Conservation (phyloP, 1,140 invertebrate genomes). For the Argopecten irradians region DNA sequence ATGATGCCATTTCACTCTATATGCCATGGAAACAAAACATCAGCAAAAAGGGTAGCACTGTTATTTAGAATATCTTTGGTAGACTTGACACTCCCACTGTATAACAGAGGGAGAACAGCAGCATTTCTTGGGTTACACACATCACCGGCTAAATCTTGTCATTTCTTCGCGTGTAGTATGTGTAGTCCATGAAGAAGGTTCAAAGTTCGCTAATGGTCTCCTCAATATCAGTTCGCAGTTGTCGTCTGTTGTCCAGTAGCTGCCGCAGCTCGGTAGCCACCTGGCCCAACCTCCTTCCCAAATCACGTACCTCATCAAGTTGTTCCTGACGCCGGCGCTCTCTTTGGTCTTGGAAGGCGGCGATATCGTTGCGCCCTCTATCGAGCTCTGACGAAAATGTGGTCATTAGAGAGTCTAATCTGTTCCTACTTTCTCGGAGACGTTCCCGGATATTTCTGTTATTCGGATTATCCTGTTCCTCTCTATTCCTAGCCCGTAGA, state of each 20-base stretch:
- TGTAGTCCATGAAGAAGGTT: not conserved
- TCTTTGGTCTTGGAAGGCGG: conserved; percentile 64
- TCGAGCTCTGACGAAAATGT: conserved; percentile 65
- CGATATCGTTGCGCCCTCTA: conserved; percentile 59
- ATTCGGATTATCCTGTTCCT: not conserved
- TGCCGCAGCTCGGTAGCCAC: conserved; percentile 67
- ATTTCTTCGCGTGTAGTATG: not conserved
- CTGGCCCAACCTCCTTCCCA: conserved; percentile 67
- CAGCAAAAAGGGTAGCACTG: too few species aligned
- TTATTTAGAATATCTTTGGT: too few species aligned
- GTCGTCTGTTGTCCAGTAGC: conserved; percentile 61
- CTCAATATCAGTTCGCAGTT: conserved; percentile 51
- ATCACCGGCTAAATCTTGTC: not conserved
- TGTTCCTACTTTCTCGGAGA: conserved; percentile 64
- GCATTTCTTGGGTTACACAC: too few species aligned
- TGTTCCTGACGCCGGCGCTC: conserved; percentile 68
- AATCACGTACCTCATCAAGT: conserved; percentile 67
- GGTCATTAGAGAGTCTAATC: conserved; percentile 66
- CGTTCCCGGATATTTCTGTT: conserved; percentile 58
- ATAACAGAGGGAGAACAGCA: too few species aligned
- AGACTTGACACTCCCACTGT: too few species aligned
- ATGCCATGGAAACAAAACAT: too few species aligned
- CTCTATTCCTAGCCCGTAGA: conserved; percentile 19
- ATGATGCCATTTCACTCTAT: too few species aligned
- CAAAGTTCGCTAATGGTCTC: conserved; percentile 9